Evolutionary conservation across 2,888 invertebrate genomes (phyloP).

Genomic region (Harpagoxenus sublaevis): DNA sequence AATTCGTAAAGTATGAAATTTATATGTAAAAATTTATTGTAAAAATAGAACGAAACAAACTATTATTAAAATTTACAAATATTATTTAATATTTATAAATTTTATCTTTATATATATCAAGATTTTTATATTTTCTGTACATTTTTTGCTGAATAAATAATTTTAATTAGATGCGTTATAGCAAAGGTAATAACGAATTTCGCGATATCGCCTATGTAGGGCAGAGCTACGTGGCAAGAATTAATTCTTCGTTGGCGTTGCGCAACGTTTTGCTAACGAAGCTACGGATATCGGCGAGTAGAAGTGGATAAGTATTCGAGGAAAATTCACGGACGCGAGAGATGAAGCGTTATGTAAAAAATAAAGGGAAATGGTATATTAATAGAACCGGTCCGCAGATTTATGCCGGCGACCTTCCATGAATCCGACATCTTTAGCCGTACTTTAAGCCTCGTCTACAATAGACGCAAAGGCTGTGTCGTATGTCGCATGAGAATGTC

Average conservation of each 20-base stretch:
- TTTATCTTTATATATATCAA: not conserved
- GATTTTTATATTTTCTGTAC: not conserved
- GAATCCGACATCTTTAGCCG: not conserved
- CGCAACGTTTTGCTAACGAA: conserved; percentile 43
- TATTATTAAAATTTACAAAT: not conserved
- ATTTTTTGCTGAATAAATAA: not conserved
- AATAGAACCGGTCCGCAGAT: conserved; percentile 33
- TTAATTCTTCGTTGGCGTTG: conserved; percentile 41
- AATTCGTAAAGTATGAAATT: not conserved
- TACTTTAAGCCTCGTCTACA: too few species aligned
- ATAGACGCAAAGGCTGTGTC: too few species aligned
- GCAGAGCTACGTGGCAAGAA: conserved; percentile 28
- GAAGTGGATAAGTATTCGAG: not conserved
- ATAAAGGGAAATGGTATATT: not conserved
- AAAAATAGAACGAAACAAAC: not conserved
- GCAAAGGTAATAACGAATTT: conserved; percentile 33
- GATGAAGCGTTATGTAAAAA: conserved; percentile 34
- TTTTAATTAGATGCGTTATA: conserved; percentile 33
- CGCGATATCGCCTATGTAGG: not conserved
- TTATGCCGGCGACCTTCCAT: conserved; percentile 1
- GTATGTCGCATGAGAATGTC: too few species aligned
- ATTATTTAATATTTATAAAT: not conserved
- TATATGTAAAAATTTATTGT: not conserved
- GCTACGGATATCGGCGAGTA: conserved; percentile 26
- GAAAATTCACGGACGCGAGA: not conserved